Conservation (phyloP, 2,113 vertebrate genomes). For the Mobula birostris region DNA sequence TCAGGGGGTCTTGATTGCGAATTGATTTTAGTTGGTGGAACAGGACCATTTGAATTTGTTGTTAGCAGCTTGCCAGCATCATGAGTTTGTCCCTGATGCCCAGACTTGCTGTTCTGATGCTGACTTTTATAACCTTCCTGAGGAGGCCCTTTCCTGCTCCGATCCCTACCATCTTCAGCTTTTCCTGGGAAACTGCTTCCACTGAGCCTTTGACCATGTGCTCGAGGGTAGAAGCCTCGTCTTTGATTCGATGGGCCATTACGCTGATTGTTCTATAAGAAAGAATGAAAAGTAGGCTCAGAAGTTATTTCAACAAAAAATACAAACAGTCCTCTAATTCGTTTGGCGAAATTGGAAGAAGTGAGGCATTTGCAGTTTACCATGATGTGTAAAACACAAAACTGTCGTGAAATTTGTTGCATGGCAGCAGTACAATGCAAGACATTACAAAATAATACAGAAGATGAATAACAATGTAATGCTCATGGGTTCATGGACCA, state of each 20-base stretch:
- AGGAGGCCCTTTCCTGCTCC: slow-evolving; percentile 44
- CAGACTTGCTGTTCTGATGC: slow-evolving; percentile 56
- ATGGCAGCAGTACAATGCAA: no score
- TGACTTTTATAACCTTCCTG: slow-evolving; percentile 61
- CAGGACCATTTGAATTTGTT: slow-evolving; percentile 49
- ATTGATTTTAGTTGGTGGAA: slow-evolving; percentile 46
- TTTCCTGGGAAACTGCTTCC: slow-evolving; percentile 53
- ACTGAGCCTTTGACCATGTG: slow-evolving; percentile 52
- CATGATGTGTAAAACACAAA: no score
- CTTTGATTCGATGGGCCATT: slow-evolving; percentile 54
- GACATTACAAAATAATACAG: no score
- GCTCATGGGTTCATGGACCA: no score
- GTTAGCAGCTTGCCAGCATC: slow-evolving; percentile 49
- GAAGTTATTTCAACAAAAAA: slow-evolving; percentile 33
- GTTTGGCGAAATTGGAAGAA: neutral
- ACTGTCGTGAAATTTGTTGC: no score
- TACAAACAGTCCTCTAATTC: slow-evolving; percentile 30
- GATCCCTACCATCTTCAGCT: slow-evolving; percentile 48
- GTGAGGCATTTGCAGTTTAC: neutral
- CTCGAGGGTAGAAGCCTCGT: slow-evolving; percentile 60
- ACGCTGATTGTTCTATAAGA: slow-evolving; percentile 46
- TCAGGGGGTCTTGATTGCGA: slow-evolving; percentile 46
- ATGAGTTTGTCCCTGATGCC: slow-evolving; percentile 57
- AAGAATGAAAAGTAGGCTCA: slow-evolving; percentile 43
- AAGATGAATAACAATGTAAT: no score